A percentile compares a stretch with the other conserved stretches of the same genome.
phyloP scores from a whole-genome alignment of 2,113 vertebrate species.

The Burhinus bistriatus region DNA sequence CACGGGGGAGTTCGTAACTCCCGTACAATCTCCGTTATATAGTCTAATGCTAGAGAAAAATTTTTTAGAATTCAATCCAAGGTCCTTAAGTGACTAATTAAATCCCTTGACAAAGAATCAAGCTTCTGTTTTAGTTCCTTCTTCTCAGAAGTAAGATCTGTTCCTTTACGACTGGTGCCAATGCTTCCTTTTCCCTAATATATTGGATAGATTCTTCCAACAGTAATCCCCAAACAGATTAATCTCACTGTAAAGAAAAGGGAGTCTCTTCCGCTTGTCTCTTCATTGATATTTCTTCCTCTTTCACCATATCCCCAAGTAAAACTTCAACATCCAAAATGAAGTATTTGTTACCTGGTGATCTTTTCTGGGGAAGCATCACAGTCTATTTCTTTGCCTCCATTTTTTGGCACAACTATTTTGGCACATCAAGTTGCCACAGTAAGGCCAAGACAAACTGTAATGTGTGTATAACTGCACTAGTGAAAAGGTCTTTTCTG shows the following conservation, averaged over 20 bases:
- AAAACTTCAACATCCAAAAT: neutral
- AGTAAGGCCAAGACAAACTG: neutral
- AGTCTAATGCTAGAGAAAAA: neutral
- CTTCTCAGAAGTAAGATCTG: neutral
- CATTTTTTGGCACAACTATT: neutral
- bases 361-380: neutral
- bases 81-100: neutral
- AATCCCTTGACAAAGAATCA: neutral
- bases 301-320: neutral
- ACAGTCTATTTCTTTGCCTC: neutral
- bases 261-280: neutral
- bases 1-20: accelerated
- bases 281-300: neutral
- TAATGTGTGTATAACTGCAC: neutral
- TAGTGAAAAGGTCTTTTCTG: neutral
- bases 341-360: neutral
- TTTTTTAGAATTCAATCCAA: neutral
- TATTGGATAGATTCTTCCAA: neutral
- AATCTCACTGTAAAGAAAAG: neutral
- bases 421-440: neutral
- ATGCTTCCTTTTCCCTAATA: neutral
- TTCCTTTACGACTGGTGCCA: neutral
- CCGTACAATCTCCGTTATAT: neutral
- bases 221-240: neutral
- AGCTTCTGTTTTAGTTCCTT: neutral